A percentile compares a stretch with the other conserved stretches of the same genome.
These are phyloP conservation scores for Bucorvus abyssinicus DNA, from an alignment of 2,797 vertebrate genomes.

Conservation along the genomic window DNA sequence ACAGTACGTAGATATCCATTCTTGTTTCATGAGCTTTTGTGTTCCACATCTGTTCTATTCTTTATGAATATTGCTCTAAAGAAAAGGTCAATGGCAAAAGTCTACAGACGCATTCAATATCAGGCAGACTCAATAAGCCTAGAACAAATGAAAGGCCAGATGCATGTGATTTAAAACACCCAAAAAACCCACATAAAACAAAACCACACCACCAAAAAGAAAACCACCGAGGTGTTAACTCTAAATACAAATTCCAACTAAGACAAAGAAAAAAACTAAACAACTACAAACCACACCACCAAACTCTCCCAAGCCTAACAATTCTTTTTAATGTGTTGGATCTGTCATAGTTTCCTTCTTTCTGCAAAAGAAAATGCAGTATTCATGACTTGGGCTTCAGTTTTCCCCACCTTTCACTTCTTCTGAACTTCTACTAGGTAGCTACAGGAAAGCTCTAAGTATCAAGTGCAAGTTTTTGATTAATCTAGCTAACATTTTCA, in stretches of 20 bases:
- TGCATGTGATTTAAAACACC: not conserved
- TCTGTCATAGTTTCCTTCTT: not conserved
- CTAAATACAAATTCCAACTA: not conserved
- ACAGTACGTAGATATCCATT: not conserved
- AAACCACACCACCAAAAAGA: not conserved
- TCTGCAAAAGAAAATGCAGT: not conserved
- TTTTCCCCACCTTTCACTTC: not conserved
- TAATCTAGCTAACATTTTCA: not conserved
- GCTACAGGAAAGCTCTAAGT: not conserved
- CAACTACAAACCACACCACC: not conserved
- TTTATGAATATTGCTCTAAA: not conserved
- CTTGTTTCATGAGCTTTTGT: not conserved
- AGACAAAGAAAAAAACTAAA: not conserved
- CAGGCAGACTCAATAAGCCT: not conserved
- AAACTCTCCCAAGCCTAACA: not conserved
- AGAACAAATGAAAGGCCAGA: conserved; percentile 17
- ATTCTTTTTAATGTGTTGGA: not conserved
- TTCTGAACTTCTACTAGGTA: not conserved
- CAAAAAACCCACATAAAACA: not conserved
- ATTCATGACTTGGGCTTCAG: not conserved
- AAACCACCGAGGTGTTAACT: not conserved
- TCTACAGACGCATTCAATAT: not conserved
- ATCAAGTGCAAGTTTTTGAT: not conserved
- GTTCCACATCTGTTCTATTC: not conserved
- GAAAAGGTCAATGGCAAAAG: not conserved